phyloP scores from a whole-genome alignment of 2,888 invertebrate genomes.

The Leptinotarsa rubiginosa region DNA sequence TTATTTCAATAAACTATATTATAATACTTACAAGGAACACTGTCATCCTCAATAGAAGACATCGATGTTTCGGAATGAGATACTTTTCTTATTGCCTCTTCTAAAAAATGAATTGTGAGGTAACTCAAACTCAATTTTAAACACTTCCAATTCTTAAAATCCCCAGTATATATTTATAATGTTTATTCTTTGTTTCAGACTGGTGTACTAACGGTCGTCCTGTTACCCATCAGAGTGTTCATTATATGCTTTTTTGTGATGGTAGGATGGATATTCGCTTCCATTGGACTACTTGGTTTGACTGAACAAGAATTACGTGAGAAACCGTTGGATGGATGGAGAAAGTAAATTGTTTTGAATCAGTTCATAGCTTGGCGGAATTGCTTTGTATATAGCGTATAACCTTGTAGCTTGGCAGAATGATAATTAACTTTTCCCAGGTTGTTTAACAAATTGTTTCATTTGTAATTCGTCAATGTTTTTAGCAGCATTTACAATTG shows the following conservation, averaged over 20 bases:
- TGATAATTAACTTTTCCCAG: conserved; percentile 5
- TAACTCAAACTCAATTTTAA: too few species aligned
- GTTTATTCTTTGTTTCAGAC: conserved; percentile 75
- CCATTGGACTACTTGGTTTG: conserved; percentile 83
- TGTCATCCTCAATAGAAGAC: too few species aligned
- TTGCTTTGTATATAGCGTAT: conserved; percentile 22
- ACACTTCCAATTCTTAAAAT: too few species aligned
- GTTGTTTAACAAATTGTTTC: background rate
- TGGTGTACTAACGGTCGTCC: conserved; percentile 83
- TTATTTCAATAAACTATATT: too few species aligned
- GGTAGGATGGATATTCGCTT: conserved; percentile 87
- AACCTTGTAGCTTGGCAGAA: conserved; percentile 1
- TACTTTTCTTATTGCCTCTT: too few species aligned
- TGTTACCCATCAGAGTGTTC: conserved; percentile 85
- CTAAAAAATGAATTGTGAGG: too few species aligned
- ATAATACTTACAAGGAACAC: too few species aligned
- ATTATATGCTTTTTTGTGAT: conserved; percentile 82
- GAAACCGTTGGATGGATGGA: conserved; percentile 88
- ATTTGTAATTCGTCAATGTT: background rate
- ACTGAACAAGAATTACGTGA: conserved; percentile 82
- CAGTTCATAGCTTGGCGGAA: conserved; percentile 12
- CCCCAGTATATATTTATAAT: too few species aligned
- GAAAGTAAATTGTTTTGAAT: conserved; percentile 75
- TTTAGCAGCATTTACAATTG: too few species aligned
- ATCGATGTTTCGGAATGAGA: too few species aligned